Evolutionary conservation across 2,797 vertebrate genomes (phyloP).

Genomic region (Phataginus tricuspis): DNA sequence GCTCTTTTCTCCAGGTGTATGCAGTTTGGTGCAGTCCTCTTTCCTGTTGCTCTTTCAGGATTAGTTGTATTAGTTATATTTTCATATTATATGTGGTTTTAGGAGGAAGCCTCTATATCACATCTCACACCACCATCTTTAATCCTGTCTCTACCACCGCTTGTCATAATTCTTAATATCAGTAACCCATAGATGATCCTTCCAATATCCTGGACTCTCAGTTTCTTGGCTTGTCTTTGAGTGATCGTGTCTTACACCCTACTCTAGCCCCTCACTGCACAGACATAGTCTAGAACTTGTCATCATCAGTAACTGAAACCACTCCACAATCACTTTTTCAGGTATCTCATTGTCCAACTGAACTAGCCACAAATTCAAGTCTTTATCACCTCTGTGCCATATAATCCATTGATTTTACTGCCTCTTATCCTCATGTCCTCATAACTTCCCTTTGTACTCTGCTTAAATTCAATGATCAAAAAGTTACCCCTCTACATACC

Average conservation of each 20-base stretch:
- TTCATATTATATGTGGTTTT: no score
- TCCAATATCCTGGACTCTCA: neutral
- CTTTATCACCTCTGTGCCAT: neutral
- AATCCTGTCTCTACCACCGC: no score
- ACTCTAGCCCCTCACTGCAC: rapidly evolving
- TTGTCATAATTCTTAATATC: neutral
- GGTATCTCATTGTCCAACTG: neutral
- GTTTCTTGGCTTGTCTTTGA: neutral
- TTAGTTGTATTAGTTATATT: no score
- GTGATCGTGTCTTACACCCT: rapidly evolving
- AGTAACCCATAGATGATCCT: neutral
- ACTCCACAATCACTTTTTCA: neutral
- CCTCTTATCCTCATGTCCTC: rapidly evolving
- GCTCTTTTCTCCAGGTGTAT: no score
- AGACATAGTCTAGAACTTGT: neutral
- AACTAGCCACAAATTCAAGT: neutral
- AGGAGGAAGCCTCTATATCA: no score
- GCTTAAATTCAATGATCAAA: neutral
- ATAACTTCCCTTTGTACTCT: neutral
- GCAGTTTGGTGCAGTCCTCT: no score
- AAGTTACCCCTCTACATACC: neutral
- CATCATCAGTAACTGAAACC: neutral
- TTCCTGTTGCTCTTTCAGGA: no score
- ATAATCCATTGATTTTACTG: neutral
- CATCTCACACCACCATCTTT: no score